A percentile compares a stretch with the other conserved stretches of the same genome.
Conservation (phyloP, 2,113 vertebrate genomes). For the Ictalurus punctatus region DNA sequence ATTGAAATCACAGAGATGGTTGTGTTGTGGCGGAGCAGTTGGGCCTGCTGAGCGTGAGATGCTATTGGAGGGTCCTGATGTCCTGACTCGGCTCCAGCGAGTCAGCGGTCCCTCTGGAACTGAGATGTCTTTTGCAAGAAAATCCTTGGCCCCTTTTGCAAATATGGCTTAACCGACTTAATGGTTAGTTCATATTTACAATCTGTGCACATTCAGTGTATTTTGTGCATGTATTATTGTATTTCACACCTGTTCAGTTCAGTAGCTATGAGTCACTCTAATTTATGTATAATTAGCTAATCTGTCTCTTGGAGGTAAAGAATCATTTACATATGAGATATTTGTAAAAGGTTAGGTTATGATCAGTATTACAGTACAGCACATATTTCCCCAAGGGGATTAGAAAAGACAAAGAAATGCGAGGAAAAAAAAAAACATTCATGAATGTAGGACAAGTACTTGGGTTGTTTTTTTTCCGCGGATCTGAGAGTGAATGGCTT, state of each 20-base stretch:
- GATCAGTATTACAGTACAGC: constrained; percentile 86
- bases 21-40: constrained; percentile 78
- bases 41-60: constrained; percentile 23
- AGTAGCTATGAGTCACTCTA: constrained; percentile 46
- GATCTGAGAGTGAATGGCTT: constrained; percentile 94
- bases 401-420: constrained; percentile 74
- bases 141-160: constrained; percentile 78
- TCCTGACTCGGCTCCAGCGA: constrained; percentile 41
- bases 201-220: constrained; percentile 53
- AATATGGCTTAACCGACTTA: constrained; percentile 77
- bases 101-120: constrained; percentile 75
- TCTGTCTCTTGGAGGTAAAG: constrained; percentile 84
- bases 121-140: constrained; percentile 68
- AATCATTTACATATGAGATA: constrained; percentile 81
- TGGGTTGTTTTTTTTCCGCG: constrained; percentile 69
- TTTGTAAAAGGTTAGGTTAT: constrained; percentile 81
- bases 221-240: constrained; percentile 60
- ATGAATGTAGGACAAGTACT: constrained; percentile 79
- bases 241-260: constrained; percentile 55
- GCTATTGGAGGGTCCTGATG: constrained; percentile 28
- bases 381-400: constrained; percentile 80
- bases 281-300: constrained; percentile 77
- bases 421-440: constrained; percentile 72
- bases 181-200: constrained; percentile 85
- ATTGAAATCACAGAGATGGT: constrained; percentile 86